phyloP scores from a whole-genome alignment of 2,888 invertebrate species.

The Brachyopa scutellaris region DNA sequence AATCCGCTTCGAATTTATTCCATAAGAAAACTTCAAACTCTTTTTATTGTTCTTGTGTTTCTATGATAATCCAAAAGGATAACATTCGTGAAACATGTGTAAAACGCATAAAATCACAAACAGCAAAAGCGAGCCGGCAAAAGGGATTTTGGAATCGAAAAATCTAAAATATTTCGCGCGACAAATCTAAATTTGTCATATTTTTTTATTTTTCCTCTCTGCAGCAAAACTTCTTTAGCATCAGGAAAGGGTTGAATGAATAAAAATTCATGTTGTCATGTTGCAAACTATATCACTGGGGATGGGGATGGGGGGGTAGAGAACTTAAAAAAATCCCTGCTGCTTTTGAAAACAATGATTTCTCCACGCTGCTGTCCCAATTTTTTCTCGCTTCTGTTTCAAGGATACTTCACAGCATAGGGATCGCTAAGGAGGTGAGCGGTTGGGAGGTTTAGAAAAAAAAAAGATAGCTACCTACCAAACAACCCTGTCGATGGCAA shows the following conservation, averaged over 20 bases:
- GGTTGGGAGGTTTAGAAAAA: constrained; percentile 24
- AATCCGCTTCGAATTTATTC: constrained; percentile 41
- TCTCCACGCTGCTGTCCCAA: constrained; percentile 16
- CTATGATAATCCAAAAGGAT: constrained; percentile 54
- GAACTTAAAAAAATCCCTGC: constrained; percentile 4
- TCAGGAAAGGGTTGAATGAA: constrained; percentile 50
- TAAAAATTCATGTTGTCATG: constrained; percentile 58
- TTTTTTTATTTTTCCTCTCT: constrained; percentile 9
- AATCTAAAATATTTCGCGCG: constrained; percentile 46
- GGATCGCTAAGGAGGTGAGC: constrained; percentile 50
- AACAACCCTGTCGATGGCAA: constrained; percentile 43
- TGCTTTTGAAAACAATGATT: constrained; percentile 52
- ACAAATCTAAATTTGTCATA: constrained; percentile 55
- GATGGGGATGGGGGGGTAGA: not conserved
- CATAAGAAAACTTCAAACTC: constrained; percentile 1
- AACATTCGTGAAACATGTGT: constrained; percentile 59
- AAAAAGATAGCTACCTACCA: not conserved
- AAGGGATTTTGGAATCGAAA: constrained; percentile 24
- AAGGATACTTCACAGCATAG: constrained; percentile 42
- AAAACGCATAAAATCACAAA: constrained; percentile 53
- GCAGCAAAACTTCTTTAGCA: constrained; percentile 14
- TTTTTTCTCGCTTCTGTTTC: constrained; percentile 31
- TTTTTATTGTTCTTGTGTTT: constrained; percentile 3
- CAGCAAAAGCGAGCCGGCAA: not conserved
- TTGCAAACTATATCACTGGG: constrained; percentile 48